phyloP scores from a whole-genome alignment of 1,140 invertebrate species.

The Lordiphosa stackelbergi region DNA sequence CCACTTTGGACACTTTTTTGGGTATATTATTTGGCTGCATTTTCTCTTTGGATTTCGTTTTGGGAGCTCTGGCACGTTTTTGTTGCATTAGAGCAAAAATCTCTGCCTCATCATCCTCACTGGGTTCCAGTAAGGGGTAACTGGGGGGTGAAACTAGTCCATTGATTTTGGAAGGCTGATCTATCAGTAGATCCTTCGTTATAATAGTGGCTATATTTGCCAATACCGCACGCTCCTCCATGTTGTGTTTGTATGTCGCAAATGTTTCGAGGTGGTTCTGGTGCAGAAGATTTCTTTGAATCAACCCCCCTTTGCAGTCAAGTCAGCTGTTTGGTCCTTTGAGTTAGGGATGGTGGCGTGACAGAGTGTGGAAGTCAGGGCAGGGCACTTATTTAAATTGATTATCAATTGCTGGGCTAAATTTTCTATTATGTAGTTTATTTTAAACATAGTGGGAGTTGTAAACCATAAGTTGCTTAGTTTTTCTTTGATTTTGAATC shows the following conservation, averaged over 20 bases:
- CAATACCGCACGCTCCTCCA: constrained; percentile 69
- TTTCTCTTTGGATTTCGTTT: constrained; percentile 21
- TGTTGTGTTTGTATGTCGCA: constrained; percentile 16
- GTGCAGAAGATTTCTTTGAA: too few species aligned
- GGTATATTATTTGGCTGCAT: neutral
- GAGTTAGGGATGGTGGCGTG: too few species aligned
- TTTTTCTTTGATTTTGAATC: too few species aligned
- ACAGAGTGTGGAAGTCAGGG: too few species aligned
- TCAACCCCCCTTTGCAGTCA: too few species aligned
- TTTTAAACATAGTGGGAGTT: too few species aligned
- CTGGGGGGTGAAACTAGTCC: neutral
- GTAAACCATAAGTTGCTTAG: too few species aligned
- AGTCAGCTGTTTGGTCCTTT: too few species aligned
- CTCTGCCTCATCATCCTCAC: constrained; percentile 60
- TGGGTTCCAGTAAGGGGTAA: constrained; percentile 36
- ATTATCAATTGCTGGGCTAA: too few species aligned
- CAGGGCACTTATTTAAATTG: too few species aligned
- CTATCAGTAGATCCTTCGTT: constrained; percentile 66
- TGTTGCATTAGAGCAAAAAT: constrained; percentile 57
- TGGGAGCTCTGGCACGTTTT: constrained; percentile 29
- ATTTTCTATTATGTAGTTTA: too few species aligned
- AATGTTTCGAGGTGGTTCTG: neutral
- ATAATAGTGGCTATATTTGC: constrained; percentile 74
- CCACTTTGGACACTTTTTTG: constrained; percentile 25
- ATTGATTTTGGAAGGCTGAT: constrained; percentile 31